phyloP scores from a whole-genome alignment of 2,888 invertebrate species.

The Panopea generosa region DNA sequence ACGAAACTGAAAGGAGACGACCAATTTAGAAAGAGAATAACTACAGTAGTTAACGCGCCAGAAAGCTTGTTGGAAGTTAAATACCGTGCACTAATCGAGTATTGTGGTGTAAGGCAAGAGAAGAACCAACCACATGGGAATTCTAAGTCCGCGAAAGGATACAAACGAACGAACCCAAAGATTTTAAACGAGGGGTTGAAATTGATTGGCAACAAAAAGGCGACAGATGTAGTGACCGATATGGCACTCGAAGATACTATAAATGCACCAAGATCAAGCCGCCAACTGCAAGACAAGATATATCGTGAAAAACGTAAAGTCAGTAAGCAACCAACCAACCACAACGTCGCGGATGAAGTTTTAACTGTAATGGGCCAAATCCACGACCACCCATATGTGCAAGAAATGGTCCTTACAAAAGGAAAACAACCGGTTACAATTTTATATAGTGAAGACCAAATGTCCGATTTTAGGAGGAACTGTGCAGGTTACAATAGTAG shows the following conservation, averaged over 20 bases:
- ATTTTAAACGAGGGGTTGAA: neutral
- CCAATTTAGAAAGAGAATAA: slow-evolving; percentile 5
- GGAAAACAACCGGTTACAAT: neutral
- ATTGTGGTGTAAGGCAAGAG: neutral
- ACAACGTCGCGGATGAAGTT: neutral
- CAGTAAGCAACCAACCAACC: neutral
- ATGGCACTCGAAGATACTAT: neutral
- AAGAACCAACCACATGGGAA: neutral
- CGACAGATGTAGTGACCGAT: neutral
- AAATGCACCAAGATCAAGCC: neutral
- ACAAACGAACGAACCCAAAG: neutral
- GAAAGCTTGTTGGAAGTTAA: neutral
- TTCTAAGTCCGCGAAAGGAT: neutral
- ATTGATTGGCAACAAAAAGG: neutral
- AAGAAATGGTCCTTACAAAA: neutral
- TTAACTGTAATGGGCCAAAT: neutral
- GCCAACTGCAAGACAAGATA: slow-evolving; percentile 2
- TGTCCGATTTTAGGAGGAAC: neutral
- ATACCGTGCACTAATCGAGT: neutral
- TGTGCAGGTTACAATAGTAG: neutral
- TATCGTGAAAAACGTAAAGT: neutral
- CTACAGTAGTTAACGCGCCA: slow-evolving; percentile 6
- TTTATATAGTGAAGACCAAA: neutral
- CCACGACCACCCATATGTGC: neutral
- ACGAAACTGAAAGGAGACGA: slow-evolving; percentile 13